phyloP scores from a whole-genome alignment of 2,797 vertebrate genomes.

The Luscinia luscinia region DNA sequence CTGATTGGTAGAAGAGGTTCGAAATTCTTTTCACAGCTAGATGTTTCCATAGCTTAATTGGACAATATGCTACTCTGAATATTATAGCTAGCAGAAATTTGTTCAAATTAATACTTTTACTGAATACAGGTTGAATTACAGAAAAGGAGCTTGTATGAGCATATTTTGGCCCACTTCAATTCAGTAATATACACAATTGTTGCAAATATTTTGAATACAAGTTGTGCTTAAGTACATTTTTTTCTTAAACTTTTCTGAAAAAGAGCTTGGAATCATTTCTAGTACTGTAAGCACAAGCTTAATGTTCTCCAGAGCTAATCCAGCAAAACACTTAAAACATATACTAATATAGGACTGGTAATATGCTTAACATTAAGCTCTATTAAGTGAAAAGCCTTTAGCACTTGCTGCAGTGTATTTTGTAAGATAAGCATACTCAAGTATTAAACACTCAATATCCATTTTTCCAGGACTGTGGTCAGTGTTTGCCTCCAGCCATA shows the following conservation, averaged over 20 bases:
- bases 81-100: neutral
- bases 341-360: slow-evolving; percentile 17
- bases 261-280: neutral
- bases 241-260: neutral
- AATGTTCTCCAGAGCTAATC: neutral
- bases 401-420: slow-evolving; percentile 6
- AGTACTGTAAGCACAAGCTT: neutral
- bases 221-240: neutral
- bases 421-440: slow-evolving; percentile 8
- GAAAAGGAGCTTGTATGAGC: neutral
- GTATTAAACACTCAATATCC: slow-evolving; percentile 17
- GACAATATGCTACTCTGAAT: neutral
- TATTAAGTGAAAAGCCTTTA: slow-evolving; percentile 9
- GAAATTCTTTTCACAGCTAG: neutral
- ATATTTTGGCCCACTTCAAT: neutral
- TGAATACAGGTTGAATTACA: neutral
- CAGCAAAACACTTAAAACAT: slow-evolving; percentile 27
- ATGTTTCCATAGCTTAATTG: neutral
- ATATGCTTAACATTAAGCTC: slow-evolving; percentile 55
- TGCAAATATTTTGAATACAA: neutral
- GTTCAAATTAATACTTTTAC: neutral
- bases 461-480: slow-evolving; percentile 30
- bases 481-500: slow-evolving; percentile 30
- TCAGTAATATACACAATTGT: neutral
- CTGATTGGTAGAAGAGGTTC: neutral